These are phyloP conservation scores for Sabatieria punctata DNA, from an alignment of 2,888 invertebrate genomes.

Conservation along the genomic window DNA sequence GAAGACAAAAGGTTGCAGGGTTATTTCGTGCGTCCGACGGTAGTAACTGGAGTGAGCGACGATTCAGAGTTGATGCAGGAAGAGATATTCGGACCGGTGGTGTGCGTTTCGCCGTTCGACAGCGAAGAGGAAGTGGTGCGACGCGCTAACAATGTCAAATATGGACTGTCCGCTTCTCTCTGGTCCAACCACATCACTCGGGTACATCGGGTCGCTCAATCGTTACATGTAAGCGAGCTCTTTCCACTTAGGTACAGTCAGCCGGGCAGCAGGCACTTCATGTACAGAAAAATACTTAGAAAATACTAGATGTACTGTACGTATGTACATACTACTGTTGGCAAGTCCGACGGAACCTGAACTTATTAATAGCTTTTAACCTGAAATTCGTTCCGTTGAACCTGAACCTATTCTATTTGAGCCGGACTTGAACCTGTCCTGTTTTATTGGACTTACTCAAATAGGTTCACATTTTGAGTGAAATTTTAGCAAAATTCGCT, in stretches of 20 bases:
- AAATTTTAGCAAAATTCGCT: too few species aligned
- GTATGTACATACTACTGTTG: too few species aligned
- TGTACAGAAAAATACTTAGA: background rate
- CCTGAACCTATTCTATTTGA: too few species aligned
- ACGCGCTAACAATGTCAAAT: conserved; percentile 37
- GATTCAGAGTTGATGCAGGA: conserved; percentile 38
- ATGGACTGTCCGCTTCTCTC: conserved; percentile 40
- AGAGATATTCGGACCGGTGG: conserved; percentile 44
- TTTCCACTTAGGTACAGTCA: background rate
- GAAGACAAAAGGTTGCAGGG: too few species aligned
- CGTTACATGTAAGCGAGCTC: conserved; percentile 36
- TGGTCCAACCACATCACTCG: conserved; percentile 36
- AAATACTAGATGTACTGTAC: too few species aligned
- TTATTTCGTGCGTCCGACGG: conserved; percentile 38
- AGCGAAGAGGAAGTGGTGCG: conserved; percentile 31
- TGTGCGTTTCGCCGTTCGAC: conserved; percentile 12
- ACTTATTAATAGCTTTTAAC: too few species aligned
- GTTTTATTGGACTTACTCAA: too few species aligned
- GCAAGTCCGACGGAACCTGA: too few species aligned
- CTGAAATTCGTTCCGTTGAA: too few species aligned
- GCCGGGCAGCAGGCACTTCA: background rate
- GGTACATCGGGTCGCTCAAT: conserved; percentile 36
- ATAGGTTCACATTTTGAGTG: too few species aligned
- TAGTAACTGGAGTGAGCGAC: conserved; percentile 36
- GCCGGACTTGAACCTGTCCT: too few species aligned